Conservation (phyloP, 2,888 invertebrate species). For the Cyclophora punctaria region DNA sequence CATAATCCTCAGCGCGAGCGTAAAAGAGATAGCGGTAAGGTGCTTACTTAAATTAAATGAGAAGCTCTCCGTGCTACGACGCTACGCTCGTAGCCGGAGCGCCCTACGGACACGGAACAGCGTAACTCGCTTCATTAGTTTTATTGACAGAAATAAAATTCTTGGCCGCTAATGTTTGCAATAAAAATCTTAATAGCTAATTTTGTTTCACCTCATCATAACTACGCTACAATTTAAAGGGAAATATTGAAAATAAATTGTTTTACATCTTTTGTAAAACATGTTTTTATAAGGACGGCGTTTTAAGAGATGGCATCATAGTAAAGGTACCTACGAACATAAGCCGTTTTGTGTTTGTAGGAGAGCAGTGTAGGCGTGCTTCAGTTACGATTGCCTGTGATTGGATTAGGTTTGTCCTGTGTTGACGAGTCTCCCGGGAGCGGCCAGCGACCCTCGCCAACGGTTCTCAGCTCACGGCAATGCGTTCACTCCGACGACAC, state of each 20-base stretch:
- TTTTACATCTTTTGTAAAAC: too few relatives aligned
- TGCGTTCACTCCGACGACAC: conserved; percentile 45
- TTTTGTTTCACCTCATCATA: too few relatives aligned
- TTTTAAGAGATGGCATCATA: too few relatives aligned
- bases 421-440: conserved; percentile 79
- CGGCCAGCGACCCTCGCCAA: conserved; percentile 18
- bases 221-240: too few relatives aligned
- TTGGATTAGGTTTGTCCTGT: conserved; percentile 78
- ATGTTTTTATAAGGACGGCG: too few relatives aligned
- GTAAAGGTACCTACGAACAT: background rate
- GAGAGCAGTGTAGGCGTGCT: conserved; percentile 46
- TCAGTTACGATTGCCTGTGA: conserved; percentile 62
- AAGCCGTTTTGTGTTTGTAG: conserved; percentile 20
- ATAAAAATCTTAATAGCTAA: too few relatives aligned
- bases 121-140: conserved; percentile 31
- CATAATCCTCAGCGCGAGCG: conserved; percentile 66
- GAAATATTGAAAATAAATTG: too few relatives aligned
- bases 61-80: conserved; percentile 22
- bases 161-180: conserved; percentile 1
- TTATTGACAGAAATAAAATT: conserved; percentile 27
- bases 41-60: conserved; percentile 68
- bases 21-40: conserved; percentile 68
- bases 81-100: conserved; percentile 24
- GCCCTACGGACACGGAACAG: conserved; percentile 12
- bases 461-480: conserved; percentile 58